Evolutionary conservation across 2,797 vertebrate genomes (phyloP).

Genomic region (Miichthys miiuy): DNA sequence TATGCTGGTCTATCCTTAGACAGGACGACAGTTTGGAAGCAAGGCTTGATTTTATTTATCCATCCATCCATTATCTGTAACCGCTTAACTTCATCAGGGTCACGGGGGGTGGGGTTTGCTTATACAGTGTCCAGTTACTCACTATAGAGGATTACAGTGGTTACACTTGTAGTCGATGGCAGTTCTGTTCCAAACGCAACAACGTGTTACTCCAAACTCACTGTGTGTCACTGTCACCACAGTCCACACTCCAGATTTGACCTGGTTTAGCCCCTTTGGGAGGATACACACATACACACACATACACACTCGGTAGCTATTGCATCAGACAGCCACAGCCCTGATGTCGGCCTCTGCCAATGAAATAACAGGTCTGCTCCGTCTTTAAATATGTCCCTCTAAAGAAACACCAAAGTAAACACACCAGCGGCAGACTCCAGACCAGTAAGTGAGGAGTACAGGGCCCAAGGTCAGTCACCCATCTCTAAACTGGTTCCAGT

Average conservation of each 20-base stretch:
- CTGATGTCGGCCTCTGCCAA: constrained; percentile 66
- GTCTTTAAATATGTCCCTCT: constrained; percentile 83
- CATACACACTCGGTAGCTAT: constrained; percentile 43
- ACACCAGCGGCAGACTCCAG: constrained; percentile 67
- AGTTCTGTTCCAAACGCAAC: constrained; percentile 45
- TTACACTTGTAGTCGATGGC: constrained; percentile 11
- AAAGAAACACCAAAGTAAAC: constrained; percentile 83
- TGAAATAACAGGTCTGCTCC: constrained; percentile 85
- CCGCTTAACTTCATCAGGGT: no score
- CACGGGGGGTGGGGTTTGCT: neutral
- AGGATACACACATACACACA: constrained; percentile 21
- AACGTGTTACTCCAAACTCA: constrained; percentile 44
- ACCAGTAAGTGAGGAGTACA: constrained; percentile 81
- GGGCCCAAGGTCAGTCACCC: constrained; percentile 75
- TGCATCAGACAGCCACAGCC: constrained; percentile 82
- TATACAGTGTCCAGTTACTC: constrained; percentile 23
- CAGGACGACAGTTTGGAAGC: constrained; percentile 2
- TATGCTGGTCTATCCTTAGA: constrained; percentile 18
- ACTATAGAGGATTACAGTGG: neutral
- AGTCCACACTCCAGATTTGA: constrained; percentile 63
- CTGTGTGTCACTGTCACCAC: constrained; percentile 57
- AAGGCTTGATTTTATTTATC: constrained; percentile 10
- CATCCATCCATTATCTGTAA: no score
- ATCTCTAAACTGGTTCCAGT: constrained; percentile 76
- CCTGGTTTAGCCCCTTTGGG: constrained; percentile 71